A percentile compares a stretch with the other conserved stretches of the same genome.
phyloP scores from a whole-genome alignment of 2,797 vertebrate genomes.

The Sebastes alutus region DNA sequence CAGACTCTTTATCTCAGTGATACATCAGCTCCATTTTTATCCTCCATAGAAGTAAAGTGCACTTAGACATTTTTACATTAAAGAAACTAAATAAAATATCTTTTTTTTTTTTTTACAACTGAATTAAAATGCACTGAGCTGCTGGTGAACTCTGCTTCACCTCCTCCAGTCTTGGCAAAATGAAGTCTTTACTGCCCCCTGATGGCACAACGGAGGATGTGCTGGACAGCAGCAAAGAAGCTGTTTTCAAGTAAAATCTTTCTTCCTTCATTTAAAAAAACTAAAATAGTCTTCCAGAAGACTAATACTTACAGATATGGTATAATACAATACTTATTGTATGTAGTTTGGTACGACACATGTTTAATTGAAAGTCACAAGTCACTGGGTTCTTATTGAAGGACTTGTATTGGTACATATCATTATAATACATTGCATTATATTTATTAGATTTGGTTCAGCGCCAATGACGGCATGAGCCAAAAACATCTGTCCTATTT shows the following conservation, averaged over 20 bases:
- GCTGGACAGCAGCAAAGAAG: not conserved
- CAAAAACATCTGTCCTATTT: not conserved
- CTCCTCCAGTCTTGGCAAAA: not conserved
- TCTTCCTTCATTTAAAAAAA: not conserved
- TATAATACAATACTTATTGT: not conserved
- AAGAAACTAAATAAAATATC: not conserved
- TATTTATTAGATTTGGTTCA: not conserved
- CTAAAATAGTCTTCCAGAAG: not conserved
- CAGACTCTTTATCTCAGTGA: not conserved
- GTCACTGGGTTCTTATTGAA: not conserved
- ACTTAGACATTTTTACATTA: not conserved
- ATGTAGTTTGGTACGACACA: not conserved
- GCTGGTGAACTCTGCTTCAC: constrained; percentile 24
- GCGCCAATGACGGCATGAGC: not conserved
- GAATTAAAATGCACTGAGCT: not conserved
- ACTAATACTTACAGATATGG: not conserved
- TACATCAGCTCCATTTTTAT: not conserved
- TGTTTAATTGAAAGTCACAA: not conserved
- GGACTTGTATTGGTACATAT: not conserved
- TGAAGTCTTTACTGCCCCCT: constrained; percentile 44
- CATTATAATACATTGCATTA: not conserved
- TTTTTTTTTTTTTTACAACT: not conserved
- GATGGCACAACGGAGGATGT: constrained; percentile 7
- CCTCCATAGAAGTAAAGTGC: constrained; percentile 44
- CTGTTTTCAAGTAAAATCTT: not conserved